Percentiles rank a stretch among this genome's conserved stretches.
Conservation (phyloP, 1,140 invertebrate species). For the Drosophila prosaltans region DNA sequence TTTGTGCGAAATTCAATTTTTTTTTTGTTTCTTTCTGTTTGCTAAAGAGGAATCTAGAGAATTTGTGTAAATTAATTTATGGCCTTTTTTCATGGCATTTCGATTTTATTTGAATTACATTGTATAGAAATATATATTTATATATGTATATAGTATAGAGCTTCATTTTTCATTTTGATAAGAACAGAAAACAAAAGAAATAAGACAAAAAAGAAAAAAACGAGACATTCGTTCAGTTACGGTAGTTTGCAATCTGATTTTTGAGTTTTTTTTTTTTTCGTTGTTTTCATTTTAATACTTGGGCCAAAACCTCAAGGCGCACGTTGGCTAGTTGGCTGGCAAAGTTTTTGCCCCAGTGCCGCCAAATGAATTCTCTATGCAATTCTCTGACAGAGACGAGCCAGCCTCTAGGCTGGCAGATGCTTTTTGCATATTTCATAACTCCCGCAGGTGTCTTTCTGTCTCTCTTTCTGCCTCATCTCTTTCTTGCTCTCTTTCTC, state of each 20-base stretch:
- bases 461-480: background rate
- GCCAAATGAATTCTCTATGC: constrained; percentile 44
- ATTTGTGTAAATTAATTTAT: constrained; percentile 78
- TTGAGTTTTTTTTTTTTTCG: constrained; percentile 6
- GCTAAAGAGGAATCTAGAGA: constrained; percentile 49
- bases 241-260: constrained; percentile 47
- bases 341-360: constrained; percentile 43
- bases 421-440: constrained; percentile 78
- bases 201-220: too few relatives aligned
- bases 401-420: constrained; percentile 42
- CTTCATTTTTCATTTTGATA: constrained; percentile 36
- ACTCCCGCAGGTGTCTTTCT: constrained; percentile 64
- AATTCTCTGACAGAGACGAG: constrained; percentile 40
- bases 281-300: background rate
- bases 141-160: constrained; percentile 6
- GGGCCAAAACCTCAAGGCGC: constrained; percentile 21
- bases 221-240: constrained; percentile 43
- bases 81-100: constrained; percentile 57
- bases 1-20: constrained; percentile 35
- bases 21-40: background rate
- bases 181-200: constrained; percentile 33
- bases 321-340: constrained; percentile 24
- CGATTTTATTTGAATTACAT: constrained; percentile 48
- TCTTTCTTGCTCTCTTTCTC: background rate
- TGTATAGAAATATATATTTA: constrained; percentile 17